A percentile compares a stretch with the other conserved stretches of the same genome.
phyloP scores from a whole-genome alignment of 2,888 invertebrate species.

The Lycocerus yunnanus region DNA sequence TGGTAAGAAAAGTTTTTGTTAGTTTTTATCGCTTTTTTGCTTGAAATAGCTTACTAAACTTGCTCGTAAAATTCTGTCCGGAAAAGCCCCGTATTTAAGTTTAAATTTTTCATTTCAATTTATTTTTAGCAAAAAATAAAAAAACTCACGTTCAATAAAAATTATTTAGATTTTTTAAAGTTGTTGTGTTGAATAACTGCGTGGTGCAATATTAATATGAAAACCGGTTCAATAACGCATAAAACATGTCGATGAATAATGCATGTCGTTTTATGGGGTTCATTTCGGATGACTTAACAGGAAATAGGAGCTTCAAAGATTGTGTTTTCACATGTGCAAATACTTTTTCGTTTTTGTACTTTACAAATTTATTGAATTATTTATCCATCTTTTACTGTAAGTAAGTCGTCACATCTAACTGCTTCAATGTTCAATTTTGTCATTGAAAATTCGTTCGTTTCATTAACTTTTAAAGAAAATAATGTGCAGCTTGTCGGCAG shows the following conservation, averaged over 20 bases:
- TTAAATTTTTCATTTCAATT: background rate
- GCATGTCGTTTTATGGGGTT: conserved; percentile 29
- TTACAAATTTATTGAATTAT: background rate
- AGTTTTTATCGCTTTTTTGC: background rate
- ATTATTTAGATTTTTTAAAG: background rate
- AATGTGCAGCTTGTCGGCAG: too few relatives aligned
- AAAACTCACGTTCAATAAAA: conserved; percentile 19
- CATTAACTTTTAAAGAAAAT: background rate
- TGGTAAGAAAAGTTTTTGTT: background rate
- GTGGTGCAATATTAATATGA: background rate
- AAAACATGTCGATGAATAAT: conserved; percentile 30
- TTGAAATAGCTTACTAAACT: background rate
- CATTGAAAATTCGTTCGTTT: background rate
- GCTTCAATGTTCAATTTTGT: background rate
- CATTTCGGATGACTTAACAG: conserved; percentile 31
- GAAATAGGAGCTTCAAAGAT: conserved; percentile 28
- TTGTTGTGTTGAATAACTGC: background rate
- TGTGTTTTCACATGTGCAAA: conserved; percentile 26
- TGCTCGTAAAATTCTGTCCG: background rate
- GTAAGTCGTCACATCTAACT: background rate
- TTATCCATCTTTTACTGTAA: background rate
- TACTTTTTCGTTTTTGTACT: conserved; percentile 20
- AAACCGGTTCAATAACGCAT: conserved; percentile 11
- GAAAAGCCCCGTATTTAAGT: background rate
- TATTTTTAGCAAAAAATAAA: conserved; percentile 8